Evolutionary conservation across 2,797 vertebrate genomes (phyloP).

Genomic region (Sorex maritimensis): DNA sequence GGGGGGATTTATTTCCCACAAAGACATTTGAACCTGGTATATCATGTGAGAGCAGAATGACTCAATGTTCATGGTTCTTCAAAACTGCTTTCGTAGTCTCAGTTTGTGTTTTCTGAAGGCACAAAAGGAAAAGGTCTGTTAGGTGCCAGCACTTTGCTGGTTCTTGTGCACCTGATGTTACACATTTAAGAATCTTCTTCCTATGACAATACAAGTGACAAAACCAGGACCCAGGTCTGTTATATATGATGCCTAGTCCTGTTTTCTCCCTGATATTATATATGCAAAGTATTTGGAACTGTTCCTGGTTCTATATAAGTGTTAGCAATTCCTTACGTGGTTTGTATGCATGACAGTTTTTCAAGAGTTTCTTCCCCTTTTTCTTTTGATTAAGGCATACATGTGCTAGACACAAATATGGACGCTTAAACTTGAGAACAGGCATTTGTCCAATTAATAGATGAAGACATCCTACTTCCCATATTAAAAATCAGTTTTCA

Average conservation of each 20-base stretch:
- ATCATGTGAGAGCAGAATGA: too few species aligned
- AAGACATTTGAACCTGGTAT: too few species aligned
- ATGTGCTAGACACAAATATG: not conserved
- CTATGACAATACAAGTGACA: not conserved
- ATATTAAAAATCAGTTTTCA: slow-evolving; percentile 49
- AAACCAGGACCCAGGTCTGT: slow-evolving; percentile 1
- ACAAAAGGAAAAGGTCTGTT: too few species aligned
- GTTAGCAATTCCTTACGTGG: slow-evolving; percentile 5
- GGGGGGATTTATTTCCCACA: too few species aligned
- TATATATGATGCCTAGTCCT: not conserved
- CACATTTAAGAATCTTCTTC: slow-evolving; percentile 1
- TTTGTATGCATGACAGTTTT: not conserved
- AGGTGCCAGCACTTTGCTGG: too few species aligned
- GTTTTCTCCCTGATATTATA: slow-evolving; percentile 18
- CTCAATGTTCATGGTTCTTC: too few species aligned
- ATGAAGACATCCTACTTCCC: slow-evolving; percentile 16
- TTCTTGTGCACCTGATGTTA: too few species aligned
- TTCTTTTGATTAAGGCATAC: not conserved
- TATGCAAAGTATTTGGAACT: not conserved
- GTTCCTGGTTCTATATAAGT: slow-evolving; percentile 15
- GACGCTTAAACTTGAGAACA: not conserved
- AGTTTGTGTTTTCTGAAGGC: too few species aligned
- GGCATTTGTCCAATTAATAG: not conserved
- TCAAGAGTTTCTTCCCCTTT: not conserved
- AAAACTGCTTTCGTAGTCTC: too few species aligned